Evolutionary conservation across 2,888 invertebrate genomes (phyloP), one percentile per base, ranked within the genome.

Genomic region (Tinea trinotella): DNA sequence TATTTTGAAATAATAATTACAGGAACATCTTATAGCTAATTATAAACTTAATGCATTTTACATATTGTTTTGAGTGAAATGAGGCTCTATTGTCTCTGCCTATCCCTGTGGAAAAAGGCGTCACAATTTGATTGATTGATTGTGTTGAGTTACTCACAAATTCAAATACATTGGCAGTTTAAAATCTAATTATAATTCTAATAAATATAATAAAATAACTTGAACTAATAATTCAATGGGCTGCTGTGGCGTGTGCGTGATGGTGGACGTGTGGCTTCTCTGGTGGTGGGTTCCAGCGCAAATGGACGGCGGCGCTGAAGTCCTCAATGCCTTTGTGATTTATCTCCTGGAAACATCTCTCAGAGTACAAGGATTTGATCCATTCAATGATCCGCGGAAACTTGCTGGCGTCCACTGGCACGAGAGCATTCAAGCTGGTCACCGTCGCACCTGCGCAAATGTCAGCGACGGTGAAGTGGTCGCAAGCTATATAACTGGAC

Each of bases 391-490:
- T 15, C 4, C 64, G 70, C 1, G 57, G 57, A 15, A 60, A 72
- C 40, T 69, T 65, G 0, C 57, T 57, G 3, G 22, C 36, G 30
- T 60, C 61, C 0, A 74, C 35, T 0, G 71, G 68, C 0, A 71
- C 59, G 0, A 69, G 0, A 0, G 56, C n/a, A 44, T 66, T 56
- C 12, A 70, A 10, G 0, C 70, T 59, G 0, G 68, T 67, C 0
- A 74, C 53, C 2, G 62, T 63, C 1, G 70, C 59, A 0, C 70
- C 61, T 2, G 62, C 59, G 0, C 71, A 65, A 12, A 74, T 56
- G 56, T 74, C 74, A 18, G 74, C 74, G 2, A 72, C 3, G 0
- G 74, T 73, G 3, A 71, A 36, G 18, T 64, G 58, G 13, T 68
- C 60, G 6, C 60, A 58, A 3, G 68, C 70, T 5, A 70, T 49